phyloP scores from a whole-genome alignment of 2,797 vertebrate genomes.

The Betta splendens region DNA sequence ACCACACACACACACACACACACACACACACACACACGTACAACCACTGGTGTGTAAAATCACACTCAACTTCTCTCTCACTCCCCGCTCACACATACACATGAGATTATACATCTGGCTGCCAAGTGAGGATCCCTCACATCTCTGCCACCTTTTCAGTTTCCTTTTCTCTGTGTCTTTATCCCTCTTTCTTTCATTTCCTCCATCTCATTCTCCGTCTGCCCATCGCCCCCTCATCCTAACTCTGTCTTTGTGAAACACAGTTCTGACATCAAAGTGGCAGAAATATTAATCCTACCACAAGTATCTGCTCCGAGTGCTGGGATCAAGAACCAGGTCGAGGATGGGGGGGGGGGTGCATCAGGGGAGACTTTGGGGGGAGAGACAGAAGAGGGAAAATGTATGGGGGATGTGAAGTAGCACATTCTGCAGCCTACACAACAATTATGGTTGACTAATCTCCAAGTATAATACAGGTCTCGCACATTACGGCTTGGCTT shows the following conservation, averaged over 20 bases:
- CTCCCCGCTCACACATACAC: constrained; percentile 40
- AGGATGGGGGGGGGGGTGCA: constrained; percentile 28
- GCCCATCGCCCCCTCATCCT: constrained; percentile 68
- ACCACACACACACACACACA: constrained; percentile 19
- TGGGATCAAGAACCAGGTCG: constrained; percentile 82
- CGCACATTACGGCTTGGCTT: constrained; percentile 50
- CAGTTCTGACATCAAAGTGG: constrained; percentile 83
- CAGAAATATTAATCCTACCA: constrained; percentile 83
- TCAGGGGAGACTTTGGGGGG: background rate
- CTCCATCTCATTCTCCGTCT: constrained; percentile 65
- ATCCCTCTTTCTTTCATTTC: constrained; percentile 67
- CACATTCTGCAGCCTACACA: constrained; percentile 55
- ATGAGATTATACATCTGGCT: constrained; percentile 81
- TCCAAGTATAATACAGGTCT: constrained; percentile 64
- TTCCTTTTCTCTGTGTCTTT: constrained; percentile 64
- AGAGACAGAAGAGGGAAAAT: constrained; percentile 42
- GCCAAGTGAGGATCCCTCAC: constrained; percentile 79
- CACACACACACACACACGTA: constrained; percentile 26
- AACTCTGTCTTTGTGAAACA: constrained; percentile 78
- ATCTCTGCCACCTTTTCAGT: constrained; percentile 79
- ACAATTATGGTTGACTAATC: constrained; percentile 68
- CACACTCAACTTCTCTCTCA: constrained; percentile 42
- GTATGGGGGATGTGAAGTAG: constrained; percentile 51
- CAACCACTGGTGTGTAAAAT: constrained; percentile 49
- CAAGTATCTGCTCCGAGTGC: constrained; percentile 78